Evolutionary conservation across 2,113 vertebrate species (phyloP).

Genomic region (Dendropsophus ebraccatus): DNA sequence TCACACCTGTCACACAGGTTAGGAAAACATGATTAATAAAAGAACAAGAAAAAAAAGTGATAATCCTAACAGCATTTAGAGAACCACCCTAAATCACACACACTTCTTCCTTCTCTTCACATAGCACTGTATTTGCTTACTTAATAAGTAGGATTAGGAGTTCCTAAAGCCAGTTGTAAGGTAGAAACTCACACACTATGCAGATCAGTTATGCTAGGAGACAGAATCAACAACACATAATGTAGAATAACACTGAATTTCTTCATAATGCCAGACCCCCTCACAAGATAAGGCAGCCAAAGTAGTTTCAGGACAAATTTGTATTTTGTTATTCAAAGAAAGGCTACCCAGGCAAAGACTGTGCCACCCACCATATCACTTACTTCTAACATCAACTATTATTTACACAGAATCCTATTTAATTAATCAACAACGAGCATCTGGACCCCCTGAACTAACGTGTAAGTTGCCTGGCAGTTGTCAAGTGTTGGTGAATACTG

Average conservation of each 20-base stretch:
- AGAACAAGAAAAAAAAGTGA: conserved; percentile 63
- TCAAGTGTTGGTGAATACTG: too few species aligned
- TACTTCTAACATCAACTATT: too few species aligned
- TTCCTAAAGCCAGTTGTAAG: conserved; percentile 33
- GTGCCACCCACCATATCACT: too few species aligned
- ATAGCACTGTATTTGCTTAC: conserved; percentile 63
- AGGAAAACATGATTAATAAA: conserved; percentile 67
- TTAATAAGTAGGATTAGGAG: conserved; percentile 50
- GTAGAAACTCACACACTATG: conserved; percentile 31
- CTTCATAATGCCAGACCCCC: neutral
- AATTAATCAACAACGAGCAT: neutral
- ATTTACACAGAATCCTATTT: neutral
- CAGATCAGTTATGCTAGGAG: conserved; percentile 47
- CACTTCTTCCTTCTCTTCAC: conserved; percentile 60
- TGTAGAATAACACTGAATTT: neutral
- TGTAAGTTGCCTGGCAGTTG: neutral
- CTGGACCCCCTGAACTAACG: neutral
- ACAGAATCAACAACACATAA: conserved; percentile 25
- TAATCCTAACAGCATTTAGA: conserved; percentile 60
- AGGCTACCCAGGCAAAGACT: too few species aligned
- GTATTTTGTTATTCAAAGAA: neutral
- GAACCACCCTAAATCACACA: conserved; percentile 59
- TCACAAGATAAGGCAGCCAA: neutral
- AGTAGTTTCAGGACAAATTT: neutral
- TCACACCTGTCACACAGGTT: conserved; percentile 65